Evolutionary conservation across 2,888 invertebrate genomes (phyloP).

Genomic region (Clunio marinus): DNA sequence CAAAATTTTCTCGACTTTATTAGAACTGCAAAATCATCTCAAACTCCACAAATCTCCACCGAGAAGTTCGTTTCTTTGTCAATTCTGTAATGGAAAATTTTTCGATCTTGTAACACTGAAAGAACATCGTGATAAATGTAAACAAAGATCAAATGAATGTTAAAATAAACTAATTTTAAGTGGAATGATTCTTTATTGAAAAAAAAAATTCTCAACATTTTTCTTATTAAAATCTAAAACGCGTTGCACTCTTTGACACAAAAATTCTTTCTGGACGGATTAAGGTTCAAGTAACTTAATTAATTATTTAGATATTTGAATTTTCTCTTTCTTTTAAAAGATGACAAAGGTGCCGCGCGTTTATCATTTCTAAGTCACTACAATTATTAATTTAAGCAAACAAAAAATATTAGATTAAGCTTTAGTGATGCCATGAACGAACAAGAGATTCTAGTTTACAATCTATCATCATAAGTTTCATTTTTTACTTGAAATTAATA

Average conservation of each 20-base stretch:
- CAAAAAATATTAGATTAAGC: background rate
- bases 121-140: background rate
- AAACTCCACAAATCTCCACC: background rate
- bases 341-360: too few species aligned
- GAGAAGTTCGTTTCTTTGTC: background rate
- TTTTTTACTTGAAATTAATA: background rate
- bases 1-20: background rate
- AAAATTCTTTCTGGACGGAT: background rate
- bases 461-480: background rate
- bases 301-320: background rate
- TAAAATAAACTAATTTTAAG: too few species aligned
- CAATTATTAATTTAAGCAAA: background rate
- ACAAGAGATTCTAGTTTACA: background rate
- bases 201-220: too few species aligned
- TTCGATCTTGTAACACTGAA: background rate
- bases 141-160: too few species aligned
- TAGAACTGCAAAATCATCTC: background rate
- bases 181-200: too few species aligned
- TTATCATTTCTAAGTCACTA: slow-evolving; percentile 11
- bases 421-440: background rate
- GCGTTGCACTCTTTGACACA: too few species aligned
- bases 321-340: too few species aligned
- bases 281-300: background rate
- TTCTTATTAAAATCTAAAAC: too few species aligned
- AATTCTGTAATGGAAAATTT: background rate